phyloP scores from a whole-genome alignment of 2,113 vertebrate species.

The Marmota monax region DNA sequence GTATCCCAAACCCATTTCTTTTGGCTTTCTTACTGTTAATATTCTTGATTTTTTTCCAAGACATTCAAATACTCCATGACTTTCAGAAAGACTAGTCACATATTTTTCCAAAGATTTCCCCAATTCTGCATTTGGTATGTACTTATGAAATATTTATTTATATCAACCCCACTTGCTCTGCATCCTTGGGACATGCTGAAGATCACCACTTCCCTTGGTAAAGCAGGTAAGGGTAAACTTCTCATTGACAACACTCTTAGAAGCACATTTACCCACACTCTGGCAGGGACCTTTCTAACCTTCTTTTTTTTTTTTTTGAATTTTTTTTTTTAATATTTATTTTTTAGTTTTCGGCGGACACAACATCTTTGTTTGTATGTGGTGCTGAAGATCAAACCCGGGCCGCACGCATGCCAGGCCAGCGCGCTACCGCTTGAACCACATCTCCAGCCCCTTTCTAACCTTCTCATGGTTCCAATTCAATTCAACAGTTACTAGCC shows the following conservation, averaged over 20 bases:
- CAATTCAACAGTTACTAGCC: neutral
- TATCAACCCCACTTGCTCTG: neutral
- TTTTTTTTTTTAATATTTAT: too few relatives aligned
- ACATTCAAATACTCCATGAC: neutral
- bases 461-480: neutral
- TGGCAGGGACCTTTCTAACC: neutral
- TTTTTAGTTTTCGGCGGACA: too few relatives aligned
- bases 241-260: neutral
- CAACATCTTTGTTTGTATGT: too few relatives aligned
- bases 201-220: neutral
- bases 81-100: constrained; percentile 2
- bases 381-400: too few relatives aligned
- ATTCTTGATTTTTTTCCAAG: neutral
- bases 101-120: constrained; percentile 10
- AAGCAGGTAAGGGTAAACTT: neutral
- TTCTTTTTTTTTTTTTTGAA: neutral
- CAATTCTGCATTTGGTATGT: neutral
- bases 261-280: neutral
- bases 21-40: constrained; percentile 38
- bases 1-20: constrained; percentile 18
- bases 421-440: too few relatives aligned
- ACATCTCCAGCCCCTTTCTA: neutral
- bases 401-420: too few relatives aligned
- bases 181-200: neutral
- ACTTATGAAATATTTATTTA: neutral